phyloP scores from a whole-genome alignment of 1,140 invertebrate species.

The Aleiodes sp. region DNA sequence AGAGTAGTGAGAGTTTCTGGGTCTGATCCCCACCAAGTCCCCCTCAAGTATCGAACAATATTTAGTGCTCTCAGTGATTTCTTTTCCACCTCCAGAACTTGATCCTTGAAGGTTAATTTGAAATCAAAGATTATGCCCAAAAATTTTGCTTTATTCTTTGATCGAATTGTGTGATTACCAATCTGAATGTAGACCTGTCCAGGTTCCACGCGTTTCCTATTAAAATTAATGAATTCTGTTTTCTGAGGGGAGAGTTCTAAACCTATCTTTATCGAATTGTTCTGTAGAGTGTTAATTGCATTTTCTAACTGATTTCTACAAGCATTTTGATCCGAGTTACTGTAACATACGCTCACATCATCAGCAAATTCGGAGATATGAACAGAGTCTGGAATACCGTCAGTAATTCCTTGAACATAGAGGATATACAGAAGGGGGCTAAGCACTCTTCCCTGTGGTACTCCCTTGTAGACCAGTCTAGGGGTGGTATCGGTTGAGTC shows the following conservation, averaged over 20 bases:
- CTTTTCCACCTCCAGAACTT: neutral
- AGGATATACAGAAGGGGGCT: constrained; percentile 22
- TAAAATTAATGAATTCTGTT: constrained; percentile 29
- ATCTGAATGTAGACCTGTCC: neutral
- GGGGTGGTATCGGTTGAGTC: neutral
- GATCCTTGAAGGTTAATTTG: neutral
- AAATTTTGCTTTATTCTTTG: constrained; percentile 26
- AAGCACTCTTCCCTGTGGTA: constrained; percentile 33
- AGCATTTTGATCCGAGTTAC: neutral
- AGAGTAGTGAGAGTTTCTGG: constrained; percentile 25
- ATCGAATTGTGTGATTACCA: constrained; percentile 6
- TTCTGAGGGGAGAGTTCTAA: constrained; percentile 20
- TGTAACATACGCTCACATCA: constrained; percentile 29
- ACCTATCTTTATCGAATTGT: constrained; percentile 21
- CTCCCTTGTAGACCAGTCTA: constrained; percentile 28
- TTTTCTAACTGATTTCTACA: constrained; percentile 2
- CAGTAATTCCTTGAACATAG: neutral
- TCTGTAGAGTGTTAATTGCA: constrained; percentile 9
- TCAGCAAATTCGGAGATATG: constrained; percentile 30
- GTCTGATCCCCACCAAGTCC: constrained; percentile 43
- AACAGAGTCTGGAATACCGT: neutral
- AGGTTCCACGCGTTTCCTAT: constrained; percentile 3
- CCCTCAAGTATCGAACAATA: constrained; percentile 33
- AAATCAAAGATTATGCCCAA: constrained; percentile 37
- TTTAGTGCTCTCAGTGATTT: constrained; percentile 4